Base-by-base conservation (phyloP, 1,140 invertebrate genomes). In the Drosophila asahinai region DNA sequence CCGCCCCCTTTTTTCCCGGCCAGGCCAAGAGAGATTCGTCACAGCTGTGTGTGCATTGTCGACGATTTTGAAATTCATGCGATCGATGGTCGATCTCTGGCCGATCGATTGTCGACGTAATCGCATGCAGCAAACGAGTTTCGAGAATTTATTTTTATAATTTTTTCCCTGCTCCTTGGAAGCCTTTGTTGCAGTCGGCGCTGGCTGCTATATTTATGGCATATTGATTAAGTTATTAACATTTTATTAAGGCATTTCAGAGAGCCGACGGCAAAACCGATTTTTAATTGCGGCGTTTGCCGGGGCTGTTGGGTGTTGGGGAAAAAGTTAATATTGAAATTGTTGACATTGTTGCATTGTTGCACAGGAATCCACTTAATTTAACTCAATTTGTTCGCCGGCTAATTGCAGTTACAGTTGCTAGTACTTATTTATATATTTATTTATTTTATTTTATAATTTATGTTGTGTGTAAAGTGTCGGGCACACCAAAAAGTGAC, bases 141-240 rank as follows among this genome's bases (percentile, higher is more conserved):
- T 90, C 58, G 81, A 89, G 86, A 89, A 89, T 87, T 83, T 87
- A 83, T 87, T 80, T 89, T 86, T 89, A 86, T 87, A 84, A 72
- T 89, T 83, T 74, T 81, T 65, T 80, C 59, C 67, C 49, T 80
- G 70, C 71, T 77, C 64, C 66, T 68, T 55, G 33, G 51, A 64
- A 87, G 80, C 70, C 74, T 81, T 78, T 81, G 72, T 67, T 62
- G 45, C 55, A 64, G 42, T 40, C 59, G 57, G 61, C 27, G 27
- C 27, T 27, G 27, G 27, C 27, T 27, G 5, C 57, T 83, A 84
- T 90, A 89, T 89, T 89, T 89, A 89, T 89, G 86, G 86, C 86
- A 89, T 89, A 89, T 89, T 89, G 86, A 89, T 89, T 90, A 89
- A 89, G 86, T 89, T 80, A 89, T 89, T 89, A 90, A 86, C 86